Evolutionary conservation across 1,140 invertebrate species (phyloP).

Genomic region (Brachystomella parvula): DNA sequence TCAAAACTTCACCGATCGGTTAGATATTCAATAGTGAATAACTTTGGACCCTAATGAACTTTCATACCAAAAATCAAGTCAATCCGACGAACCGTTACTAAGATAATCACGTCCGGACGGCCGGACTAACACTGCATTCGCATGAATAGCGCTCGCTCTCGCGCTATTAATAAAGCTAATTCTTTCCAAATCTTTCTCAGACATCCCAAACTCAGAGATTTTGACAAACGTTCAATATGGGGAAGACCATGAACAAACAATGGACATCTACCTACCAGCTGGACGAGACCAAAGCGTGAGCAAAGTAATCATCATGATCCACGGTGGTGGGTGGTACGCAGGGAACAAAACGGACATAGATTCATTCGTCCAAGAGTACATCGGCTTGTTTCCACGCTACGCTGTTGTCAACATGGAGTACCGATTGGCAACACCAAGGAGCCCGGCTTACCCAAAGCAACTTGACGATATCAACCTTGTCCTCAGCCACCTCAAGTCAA

Average conservation of each 20-base stretch:
- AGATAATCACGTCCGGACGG: too few relatives aligned
- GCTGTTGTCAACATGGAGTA: background rate
- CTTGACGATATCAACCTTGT: background rate
- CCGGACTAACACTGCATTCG: too few relatives aligned
- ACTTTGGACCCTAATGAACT: too few relatives aligned
- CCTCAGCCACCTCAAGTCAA: background rate
- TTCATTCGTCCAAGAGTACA: background rate
- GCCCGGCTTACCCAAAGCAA: conserved; percentile 7
- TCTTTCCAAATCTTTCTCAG: too few relatives aligned
- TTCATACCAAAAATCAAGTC: too few relatives aligned
- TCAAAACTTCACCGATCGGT: too few relatives aligned
- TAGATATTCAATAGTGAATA: too few relatives aligned
- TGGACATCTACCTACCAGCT: background rate
- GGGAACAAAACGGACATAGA: background rate
- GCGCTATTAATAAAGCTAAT: too few relatives aligned
- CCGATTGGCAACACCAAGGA: background rate
- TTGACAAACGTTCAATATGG: background rate
- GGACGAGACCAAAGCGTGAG: background rate
- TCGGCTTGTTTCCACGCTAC: background rate
- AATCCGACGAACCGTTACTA: too few relatives aligned
- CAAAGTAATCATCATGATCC: background rate
- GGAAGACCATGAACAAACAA: background rate
- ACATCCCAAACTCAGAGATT: background rate
- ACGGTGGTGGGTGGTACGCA: background rate
- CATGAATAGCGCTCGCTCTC: too few relatives aligned